A percentile compares a stretch with the other conserved stretches of the same genome.
Evolutionary conservation across 2,113 vertebrate species (phyloP).

Genomic region (Ailuropoda melanoleuca): DNA sequence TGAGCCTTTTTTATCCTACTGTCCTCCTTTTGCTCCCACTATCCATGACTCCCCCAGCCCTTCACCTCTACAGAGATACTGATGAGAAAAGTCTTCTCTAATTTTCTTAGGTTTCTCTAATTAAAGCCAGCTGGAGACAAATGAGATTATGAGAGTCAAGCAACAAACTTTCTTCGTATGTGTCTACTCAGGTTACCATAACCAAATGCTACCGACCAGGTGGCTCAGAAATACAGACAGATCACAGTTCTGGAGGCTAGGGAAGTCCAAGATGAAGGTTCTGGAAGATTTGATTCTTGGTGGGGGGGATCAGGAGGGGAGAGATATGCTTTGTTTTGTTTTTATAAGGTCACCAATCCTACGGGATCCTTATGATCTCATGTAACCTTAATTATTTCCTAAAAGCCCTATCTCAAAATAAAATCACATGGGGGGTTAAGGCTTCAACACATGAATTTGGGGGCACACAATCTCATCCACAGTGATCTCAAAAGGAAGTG

Average conservation of each 20-base stretch:
- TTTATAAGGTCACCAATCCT: neutral
- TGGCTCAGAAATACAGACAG: neutral
- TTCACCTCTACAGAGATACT: neutral
- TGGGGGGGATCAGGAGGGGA: no score
- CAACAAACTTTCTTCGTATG: neutral
- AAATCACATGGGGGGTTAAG: neutral
- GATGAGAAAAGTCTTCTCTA: neutral
- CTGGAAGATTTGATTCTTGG: neutral
- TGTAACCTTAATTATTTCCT: neutral
- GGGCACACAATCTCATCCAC: neutral
- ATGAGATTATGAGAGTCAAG: neutral
- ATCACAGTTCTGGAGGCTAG: neutral
- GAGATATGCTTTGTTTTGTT: neutral
- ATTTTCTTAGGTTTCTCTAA: neutral
- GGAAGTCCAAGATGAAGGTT: neutral
- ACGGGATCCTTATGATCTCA: neutral
- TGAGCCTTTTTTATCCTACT: neutral
- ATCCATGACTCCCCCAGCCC: neutral
- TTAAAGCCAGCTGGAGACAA: neutral
- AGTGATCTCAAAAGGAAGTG: neutral
- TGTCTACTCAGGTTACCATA: no score
- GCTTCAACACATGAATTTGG: neutral
- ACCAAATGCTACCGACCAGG: neutral
- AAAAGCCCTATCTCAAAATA: neutral
- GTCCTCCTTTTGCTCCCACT: rapidly evolving